Conservation (phyloP, 1,140 invertebrate species). For the Zaprionus camerounensis region DNA sequence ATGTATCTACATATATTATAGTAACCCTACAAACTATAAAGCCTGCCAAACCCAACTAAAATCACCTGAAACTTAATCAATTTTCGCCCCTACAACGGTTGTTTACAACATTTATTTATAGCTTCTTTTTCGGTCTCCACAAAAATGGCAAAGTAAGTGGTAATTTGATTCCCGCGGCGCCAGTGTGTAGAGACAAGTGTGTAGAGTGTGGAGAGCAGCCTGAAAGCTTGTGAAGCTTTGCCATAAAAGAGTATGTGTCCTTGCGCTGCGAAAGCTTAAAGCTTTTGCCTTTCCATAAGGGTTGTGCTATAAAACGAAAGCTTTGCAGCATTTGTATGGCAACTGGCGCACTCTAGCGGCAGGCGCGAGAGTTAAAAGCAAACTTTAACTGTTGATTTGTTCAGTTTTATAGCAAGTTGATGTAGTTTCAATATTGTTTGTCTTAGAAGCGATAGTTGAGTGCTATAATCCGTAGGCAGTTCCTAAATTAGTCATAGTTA, state of each 20-base stretch:
- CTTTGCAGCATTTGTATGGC: background rate
- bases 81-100: background rate
- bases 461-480: background rate
- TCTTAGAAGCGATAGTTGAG: background rate
- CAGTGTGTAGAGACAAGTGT: background rate
- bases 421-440: background rate
- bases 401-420: background rate
- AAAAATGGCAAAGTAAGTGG: background rate
- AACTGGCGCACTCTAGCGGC: constrained; percentile 1
- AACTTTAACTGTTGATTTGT: no score
- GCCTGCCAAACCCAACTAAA: no score
- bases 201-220: background rate
- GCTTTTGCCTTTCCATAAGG: background rate
- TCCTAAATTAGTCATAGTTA: background rate
- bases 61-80: no score
- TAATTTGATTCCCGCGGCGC: background rate
- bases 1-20: no score
- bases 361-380: background rate
- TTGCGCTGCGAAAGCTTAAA: background rate
- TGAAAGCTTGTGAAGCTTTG: background rate
- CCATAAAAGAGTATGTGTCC: background rate
- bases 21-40: no score
- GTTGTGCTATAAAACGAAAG: constrained; percentile 2
- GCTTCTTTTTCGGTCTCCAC: background rate
- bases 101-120: background rate